Conservation (phyloP, 2,113 vertebrate species). For the Corydoras sp. region DNA sequence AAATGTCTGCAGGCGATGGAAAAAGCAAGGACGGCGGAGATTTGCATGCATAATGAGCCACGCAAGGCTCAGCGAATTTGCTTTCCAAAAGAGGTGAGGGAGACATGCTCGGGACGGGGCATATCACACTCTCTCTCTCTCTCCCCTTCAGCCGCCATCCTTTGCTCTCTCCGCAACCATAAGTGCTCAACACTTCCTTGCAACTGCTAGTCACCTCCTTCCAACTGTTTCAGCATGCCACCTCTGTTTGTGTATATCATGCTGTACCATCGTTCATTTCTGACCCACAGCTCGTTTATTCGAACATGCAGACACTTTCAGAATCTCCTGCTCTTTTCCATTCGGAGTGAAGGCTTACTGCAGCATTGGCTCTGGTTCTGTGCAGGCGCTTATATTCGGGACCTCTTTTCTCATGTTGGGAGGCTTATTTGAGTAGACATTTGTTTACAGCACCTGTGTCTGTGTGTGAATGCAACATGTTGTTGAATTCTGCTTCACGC, state of each 20-base stretch:
- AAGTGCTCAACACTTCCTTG: not conserved
- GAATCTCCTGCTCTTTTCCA: too few relatives aligned
- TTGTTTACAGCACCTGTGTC: constrained; percentile 39
- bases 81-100: constrained; percentile 63
- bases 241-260: not conserved
- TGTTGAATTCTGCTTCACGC: too few relatives aligned
- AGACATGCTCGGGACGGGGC: constrained; percentile 2
- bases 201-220: constrained; percentile 3
- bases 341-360: not conserved
- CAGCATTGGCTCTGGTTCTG: not conserved
- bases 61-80: constrained; percentile 58
- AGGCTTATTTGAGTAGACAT: constrained; percentile 36
- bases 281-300: too few relatives aligned
- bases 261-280: not conserved
- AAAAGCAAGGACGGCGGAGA: constrained; percentile 55
- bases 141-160: not conserved
- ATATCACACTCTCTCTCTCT: not conserved
- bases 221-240: constrained; percentile 4
- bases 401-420: not conserved
- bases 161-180: not conserved
- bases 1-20: constrained; percentile 65
- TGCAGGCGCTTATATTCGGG: not conserved
- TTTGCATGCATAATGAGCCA: constrained; percentile 63
- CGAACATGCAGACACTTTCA: too few relatives aligned
- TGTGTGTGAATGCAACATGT: not conserved